Evolutionary conservation across 2,797 vertebrate species (phyloP), one percentile per base, ranked within the genome.

Genomic region (Coregonus suidteri): DNA sequence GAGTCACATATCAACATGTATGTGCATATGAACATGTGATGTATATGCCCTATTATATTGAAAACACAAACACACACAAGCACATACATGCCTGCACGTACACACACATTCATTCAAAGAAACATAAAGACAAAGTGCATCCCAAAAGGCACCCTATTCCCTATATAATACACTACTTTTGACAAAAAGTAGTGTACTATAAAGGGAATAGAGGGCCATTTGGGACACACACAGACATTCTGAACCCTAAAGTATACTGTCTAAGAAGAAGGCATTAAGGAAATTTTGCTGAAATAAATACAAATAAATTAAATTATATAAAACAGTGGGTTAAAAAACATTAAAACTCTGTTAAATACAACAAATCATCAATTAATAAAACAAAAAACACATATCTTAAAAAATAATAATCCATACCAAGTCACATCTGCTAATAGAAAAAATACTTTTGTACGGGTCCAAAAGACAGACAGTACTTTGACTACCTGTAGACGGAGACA

Each of bases 271-370:
- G 88, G 86, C 88, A 89, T 83, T 83, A 83, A 83, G 84, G 82
- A 90, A 83, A 81, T 85, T 66, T 84, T 70, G 30, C 69, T 85
- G 65, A 90, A 93, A 92, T 91, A 91, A 92, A 93, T 91, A 92
- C 16, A 69, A 91, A 92, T 92, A 92, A 93, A 88, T 89, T 88
- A 93, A 89, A 87, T 88, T 15, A 88, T 88, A 89, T 86, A 91
- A 91, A 92, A 84, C 34, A 87, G 87, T 41, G 69, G 69, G 83
- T 85, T 88, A 89, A 88, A 80, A 89, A 83, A 83, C 65, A 81
- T 16, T 80, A 0, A 85, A 83, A 82, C 56, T 84, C 77, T 88
- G 82, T 90, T 89, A 86, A 88, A 88, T 88, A 90, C 84, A 83
- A 56, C 67, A 84, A 86, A 77, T 75, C 1, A 79, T 47, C 81